Evolutionary conservation across 2,797 vertebrate species (phyloP).

Genomic region (Leptodactylus fallax): DNA sequence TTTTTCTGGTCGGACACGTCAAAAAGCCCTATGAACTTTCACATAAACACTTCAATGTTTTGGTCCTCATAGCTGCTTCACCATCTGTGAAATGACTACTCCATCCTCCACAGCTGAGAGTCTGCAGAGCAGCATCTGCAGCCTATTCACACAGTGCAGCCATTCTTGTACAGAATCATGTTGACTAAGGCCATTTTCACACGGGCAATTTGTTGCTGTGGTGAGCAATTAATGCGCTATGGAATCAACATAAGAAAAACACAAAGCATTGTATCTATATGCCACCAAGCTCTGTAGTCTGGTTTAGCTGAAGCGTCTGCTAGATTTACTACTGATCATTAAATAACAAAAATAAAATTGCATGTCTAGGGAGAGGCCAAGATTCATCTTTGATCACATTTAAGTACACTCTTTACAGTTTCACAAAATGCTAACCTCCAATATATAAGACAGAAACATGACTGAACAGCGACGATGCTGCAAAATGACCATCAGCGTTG

Average conservation of each 20-base stretch:
- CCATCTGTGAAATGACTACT: conserved; percentile 51
- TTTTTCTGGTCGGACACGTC: not conserved
- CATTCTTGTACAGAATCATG: conserved; percentile 53
- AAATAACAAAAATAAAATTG: conserved; percentile 4
- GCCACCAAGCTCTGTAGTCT: conserved; percentile 12
- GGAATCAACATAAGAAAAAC: conserved; percentile 25
- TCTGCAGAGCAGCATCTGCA: conserved; percentile 48
- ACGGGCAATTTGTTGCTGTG: conserved; percentile 52
- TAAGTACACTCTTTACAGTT: not conserved
- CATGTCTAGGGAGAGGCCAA: not conserved
- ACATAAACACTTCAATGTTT: conserved; percentile 41
- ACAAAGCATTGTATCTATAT: conserved; percentile 21
- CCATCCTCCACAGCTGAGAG: conserved; percentile 51
- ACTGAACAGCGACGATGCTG: not conserved
- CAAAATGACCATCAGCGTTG: not conserved
- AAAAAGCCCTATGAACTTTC: conserved; percentile 11
- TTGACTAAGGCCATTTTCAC: conserved; percentile 56
- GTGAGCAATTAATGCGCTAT: conserved; percentile 45
- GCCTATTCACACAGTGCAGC: conserved; percentile 47
- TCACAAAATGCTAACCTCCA: not conserved
- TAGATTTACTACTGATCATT: not conserved
- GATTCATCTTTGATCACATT: not conserved
- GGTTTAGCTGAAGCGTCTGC: not conserved
- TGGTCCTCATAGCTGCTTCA: conserved; percentile 31
- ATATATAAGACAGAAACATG: not conserved